Evolutionary conservation across 2,888 invertebrate species (phyloP).

Genomic region (Yponomeuta cagnagella): DNA sequence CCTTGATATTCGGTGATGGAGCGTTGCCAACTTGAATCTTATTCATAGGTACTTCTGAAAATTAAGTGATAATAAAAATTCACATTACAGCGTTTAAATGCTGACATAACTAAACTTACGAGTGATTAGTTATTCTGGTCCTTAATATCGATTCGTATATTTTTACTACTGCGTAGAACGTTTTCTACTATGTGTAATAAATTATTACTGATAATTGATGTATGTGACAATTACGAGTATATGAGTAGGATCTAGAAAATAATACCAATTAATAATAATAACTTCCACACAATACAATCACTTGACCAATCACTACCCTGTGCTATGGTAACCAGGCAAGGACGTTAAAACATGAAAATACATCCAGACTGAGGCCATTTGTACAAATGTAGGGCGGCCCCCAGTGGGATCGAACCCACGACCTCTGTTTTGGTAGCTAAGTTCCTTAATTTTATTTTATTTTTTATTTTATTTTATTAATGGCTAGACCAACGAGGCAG

Average conservation of each 20-base stretch:
- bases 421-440: too few relatives aligned
- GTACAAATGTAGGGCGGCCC: too few relatives aligned
- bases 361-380: too few relatives aligned
- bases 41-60: slow-evolving; percentile 91
- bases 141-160: neutral
- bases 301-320: too few relatives aligned
- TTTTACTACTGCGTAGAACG: neutral
- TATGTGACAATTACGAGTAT: neutral
- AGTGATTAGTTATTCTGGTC: neutral
- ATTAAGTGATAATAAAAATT: neutral
- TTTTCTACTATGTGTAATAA: neutral
- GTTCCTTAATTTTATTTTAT: too few relatives aligned
- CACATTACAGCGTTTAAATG: neutral
- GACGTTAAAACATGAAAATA: too few relatives aligned
- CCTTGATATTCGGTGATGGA: slow-evolving; percentile 93
- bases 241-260: neutral
- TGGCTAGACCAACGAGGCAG: neutral
- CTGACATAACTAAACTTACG: neutral
- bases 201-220: neutral
- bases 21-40: slow-evolving; percentile 94
- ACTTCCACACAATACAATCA: too few relatives aligned
- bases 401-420: too few relatives aligned
- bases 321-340: too few relatives aligned
- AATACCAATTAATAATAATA: neutral
- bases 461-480: too few relatives aligned